Conservation (phyloP, 35 echinoderm and acorn worm genomes). For the Apostichopus parvimensis region DNA sequence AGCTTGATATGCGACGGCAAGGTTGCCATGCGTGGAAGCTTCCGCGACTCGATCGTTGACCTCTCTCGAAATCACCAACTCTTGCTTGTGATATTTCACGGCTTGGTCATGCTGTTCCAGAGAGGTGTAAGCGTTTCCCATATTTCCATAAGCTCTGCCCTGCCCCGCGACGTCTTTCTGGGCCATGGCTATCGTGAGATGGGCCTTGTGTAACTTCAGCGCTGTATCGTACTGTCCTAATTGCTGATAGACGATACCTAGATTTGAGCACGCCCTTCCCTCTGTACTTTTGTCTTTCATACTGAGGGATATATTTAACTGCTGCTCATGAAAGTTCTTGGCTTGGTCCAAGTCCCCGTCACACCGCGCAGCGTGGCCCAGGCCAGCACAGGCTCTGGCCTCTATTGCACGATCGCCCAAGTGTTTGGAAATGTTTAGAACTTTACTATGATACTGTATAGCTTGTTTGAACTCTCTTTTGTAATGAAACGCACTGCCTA, state of each 20-base stretch:
- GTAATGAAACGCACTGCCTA: slow-evolving; percentile 99
- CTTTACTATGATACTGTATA: slow-evolving; percentile 79
- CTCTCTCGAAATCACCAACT: slow-evolving; percentile 91
- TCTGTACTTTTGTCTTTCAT: slow-evolving; percentile 92
- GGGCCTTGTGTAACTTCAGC: slow-evolving; percentile 96
- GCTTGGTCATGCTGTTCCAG: slow-evolving; percentile 92
- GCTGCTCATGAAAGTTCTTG: slow-evolving; percentile 94
- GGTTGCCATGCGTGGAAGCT: slow-evolving; percentile 94
- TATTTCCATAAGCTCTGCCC: slow-evolving; percentile 92
- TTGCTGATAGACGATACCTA: slow-evolving; percentile 97
- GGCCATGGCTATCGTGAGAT: slow-evolving; percentile 78
- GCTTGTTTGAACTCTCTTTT: slow-evolving; percentile 90
- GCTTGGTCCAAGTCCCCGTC: slow-evolving; percentile 75
- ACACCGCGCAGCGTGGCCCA: slow-evolving; percentile 92
- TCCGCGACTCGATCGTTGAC: slow-evolving; percentile 88
- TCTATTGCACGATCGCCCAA: slow-evolving; percentile 91
- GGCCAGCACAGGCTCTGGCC: slow-evolving; percentile 88
- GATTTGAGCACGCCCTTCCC: slow-evolving; percentile 91
- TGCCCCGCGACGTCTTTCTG: slow-evolving; percentile 65
- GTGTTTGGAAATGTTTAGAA: slow-evolving; percentile 78
- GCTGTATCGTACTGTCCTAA: slow-evolving; percentile 90
- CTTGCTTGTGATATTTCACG: slow-evolving; percentile 98
- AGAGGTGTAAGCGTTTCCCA: slow-evolving; percentile 96
- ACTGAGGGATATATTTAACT: slow-evolving; percentile 92
- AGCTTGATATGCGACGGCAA: slow-evolving; percentile 94